These are phyloP conservation scores for Micromesistius poutassou DNA, from an alignment of 2,797 vertebrate genomes.

Conservation along the genomic window DNA sequence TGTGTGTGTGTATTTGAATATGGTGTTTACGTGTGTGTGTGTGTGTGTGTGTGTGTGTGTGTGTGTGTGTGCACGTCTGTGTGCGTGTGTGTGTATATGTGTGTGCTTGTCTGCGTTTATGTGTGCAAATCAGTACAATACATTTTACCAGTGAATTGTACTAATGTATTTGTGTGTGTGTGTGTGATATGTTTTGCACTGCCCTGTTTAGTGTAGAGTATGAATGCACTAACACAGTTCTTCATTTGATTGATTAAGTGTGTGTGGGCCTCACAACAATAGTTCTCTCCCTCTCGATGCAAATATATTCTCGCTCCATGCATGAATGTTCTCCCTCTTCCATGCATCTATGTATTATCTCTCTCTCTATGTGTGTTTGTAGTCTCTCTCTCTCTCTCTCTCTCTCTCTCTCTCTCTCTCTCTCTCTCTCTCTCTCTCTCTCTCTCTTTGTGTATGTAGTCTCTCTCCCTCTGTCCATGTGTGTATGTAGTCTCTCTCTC, in stretches of 20 bases:
- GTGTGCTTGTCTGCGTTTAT: too few species aligned
- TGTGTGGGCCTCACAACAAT: constrained; percentile 9
- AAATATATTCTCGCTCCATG: too few species aligned
- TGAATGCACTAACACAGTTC: constrained; percentile 22
- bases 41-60: too few species aligned
- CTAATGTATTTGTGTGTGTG: too few species aligned
- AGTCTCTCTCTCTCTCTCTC: too few species aligned
- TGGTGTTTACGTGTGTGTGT: too few species aligned
- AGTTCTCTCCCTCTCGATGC: neutral
- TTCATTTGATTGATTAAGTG: constrained; percentile 14
- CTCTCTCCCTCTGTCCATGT: neutral
- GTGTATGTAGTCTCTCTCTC: neutral
- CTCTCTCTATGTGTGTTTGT: constrained; percentile 4
- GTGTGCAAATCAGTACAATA: too few species aligned
- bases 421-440: neutral
- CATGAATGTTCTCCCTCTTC: too few species aligned
- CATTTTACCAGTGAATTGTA: too few species aligned
- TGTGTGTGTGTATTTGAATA: too few species aligned
- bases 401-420: neutral
- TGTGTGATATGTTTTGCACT: neutral
- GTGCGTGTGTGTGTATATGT: too few species aligned
- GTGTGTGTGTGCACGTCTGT: too few species aligned
- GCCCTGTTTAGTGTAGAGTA: constrained; percentile 31
- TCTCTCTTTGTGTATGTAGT: neutral
- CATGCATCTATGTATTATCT: neutral